A percentile compares a stretch with the other conserved stretches of the same genome.
Evolutionary conservation across 2,888 invertebrate genomes (phyloP).

Genomic region (Platynereis dumerilii): DNA sequence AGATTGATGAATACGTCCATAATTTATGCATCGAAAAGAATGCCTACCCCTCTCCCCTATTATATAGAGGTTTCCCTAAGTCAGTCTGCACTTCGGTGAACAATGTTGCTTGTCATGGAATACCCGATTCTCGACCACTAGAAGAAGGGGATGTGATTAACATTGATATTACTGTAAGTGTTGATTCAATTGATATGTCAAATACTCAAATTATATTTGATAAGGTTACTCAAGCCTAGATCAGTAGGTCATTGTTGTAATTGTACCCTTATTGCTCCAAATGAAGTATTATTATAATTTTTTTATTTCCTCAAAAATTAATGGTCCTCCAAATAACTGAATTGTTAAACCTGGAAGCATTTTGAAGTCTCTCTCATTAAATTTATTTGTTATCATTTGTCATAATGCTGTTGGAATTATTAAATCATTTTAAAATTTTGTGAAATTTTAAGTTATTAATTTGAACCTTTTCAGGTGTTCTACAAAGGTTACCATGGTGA

Average conservation of each 20-base stretch:
- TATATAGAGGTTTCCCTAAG: conserved; percentile 97
- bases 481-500: conserved; percentile 98
- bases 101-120: conserved; percentile 80
- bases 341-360: too few relatives aligned
- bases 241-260: too few relatives aligned
- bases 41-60: conserved; percentile 97
- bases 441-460: neutral
- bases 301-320: too few relatives aligned
- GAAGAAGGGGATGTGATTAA: conserved; percentile 95
- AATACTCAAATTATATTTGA: too few relatives aligned
- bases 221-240: too few relatives aligned
- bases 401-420: neutral
- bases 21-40: conserved; percentile 72
- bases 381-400: neutral
- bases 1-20: conserved; percentile 80
- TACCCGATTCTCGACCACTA: conserved; percentile 89
- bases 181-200: too few relatives aligned
- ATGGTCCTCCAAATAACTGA: too few relatives aligned
- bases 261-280: too few relatives aligned
- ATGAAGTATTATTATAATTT: too few relatives aligned
- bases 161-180: conserved; percentile 63
- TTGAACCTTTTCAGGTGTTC: conserved; percentile 77
- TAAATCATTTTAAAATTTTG: neutral
- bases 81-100: conserved; percentile 88
- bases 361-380: neutral